Conservation (phyloP, 1,140 invertebrate species). For the Gerris buenoi region DNA sequence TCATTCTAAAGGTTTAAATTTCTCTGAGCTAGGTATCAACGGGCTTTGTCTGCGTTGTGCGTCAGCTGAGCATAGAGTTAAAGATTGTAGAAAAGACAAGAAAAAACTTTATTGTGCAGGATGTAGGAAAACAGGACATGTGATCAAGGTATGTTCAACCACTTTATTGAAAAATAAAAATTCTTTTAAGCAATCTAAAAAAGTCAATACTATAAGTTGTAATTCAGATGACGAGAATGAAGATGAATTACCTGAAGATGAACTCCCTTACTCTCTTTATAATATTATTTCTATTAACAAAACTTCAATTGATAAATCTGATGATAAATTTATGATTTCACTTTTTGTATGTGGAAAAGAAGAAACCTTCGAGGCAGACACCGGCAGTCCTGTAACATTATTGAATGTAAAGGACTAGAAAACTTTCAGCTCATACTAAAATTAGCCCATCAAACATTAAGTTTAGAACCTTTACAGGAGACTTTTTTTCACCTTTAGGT, state of each 20-base stretch:
- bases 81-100: not conserved
- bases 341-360: not conserved
- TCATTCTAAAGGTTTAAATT: not conserved
- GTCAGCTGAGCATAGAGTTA: not conserved
- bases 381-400: too few species aligned
- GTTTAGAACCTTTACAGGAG: not conserved
- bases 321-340: not conserved
- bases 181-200: not conserved
- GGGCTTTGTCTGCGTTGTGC: not conserved
- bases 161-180: not conserved
- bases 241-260: not conserved
- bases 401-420: not conserved
- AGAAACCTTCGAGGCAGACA: not conserved
- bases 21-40: not conserved
- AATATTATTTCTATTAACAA: not conserved
- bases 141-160: not conserved
- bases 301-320: not conserved
- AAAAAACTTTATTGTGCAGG: not conserved
- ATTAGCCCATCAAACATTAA: not conserved
- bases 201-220: not conserved
- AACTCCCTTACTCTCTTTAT: not conserved
- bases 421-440: not conserved
- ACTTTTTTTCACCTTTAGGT: not conserved
- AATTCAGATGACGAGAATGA: not conserved
- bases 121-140: not conserved